These are phyloP conservation scores for Synergus itoensis DNA, from an alignment of 2,888 invertebrate genomes.

Conservation along the genomic window DNA sequence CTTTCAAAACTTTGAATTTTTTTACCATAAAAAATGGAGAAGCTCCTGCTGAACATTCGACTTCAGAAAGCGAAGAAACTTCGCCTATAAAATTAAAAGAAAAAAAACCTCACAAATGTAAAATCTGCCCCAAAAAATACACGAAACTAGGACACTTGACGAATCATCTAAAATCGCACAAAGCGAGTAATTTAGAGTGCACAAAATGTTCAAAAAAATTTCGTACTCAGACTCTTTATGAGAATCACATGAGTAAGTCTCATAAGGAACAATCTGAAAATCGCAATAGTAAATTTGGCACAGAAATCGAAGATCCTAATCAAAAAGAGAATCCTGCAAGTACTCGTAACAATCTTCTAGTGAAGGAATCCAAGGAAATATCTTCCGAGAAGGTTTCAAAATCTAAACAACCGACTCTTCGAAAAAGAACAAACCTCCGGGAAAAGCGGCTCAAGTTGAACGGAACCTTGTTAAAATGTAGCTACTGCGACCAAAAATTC, in stretches of 20 bases:
- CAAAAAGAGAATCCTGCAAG: neutral
- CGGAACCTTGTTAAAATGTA: slow-evolving; percentile 58
- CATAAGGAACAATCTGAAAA: slow-evolving; percentile 51
- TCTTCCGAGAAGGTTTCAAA: neutral
- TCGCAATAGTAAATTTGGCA: neutral
- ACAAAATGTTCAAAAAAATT: slow-evolving; percentile 63
- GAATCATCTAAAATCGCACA: slow-evolving; percentile 65
- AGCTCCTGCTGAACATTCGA: neutral
- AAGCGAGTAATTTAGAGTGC: slow-evolving; percentile 58
- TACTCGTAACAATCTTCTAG: neutral
- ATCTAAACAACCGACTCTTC: neutral
- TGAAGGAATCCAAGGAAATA: neutral
- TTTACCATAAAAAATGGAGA: neutral
- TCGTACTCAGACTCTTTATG: slow-evolving; percentile 57
- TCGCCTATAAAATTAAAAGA: slow-evolving; percentile 18
- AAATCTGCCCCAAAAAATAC: slow-evolving; percentile 65
- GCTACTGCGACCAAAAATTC: slow-evolving; percentile 67
- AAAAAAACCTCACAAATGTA: slow-evolving; percentile 60
- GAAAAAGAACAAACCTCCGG: neutral
- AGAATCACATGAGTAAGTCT: slow-evolving; percentile 62
- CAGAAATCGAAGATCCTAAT: neutral
- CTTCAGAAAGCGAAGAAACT: neutral
- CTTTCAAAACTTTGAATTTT: neutral
- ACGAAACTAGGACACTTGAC: slow-evolving; percentile 64
- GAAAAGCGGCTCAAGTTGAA: slow-evolving; percentile 4